Evolutionary conservation across 2,113 vertebrate species (phyloP), one percentile per base, ranked within the genome.

Genomic region (Butastur rufipennis): DNA sequence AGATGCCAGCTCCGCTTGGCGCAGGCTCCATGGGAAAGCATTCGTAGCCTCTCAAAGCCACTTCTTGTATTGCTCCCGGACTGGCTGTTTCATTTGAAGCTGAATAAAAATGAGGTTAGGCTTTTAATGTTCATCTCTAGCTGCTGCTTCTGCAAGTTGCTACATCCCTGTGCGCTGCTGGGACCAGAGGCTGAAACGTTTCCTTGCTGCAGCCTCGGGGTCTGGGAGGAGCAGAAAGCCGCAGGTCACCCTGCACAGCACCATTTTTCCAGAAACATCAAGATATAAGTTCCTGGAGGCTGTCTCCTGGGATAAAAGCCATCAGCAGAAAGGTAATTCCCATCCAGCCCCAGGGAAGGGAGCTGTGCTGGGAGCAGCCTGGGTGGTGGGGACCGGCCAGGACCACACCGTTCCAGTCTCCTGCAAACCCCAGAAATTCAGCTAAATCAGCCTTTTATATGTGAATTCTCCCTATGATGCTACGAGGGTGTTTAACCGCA

Each of bases 381-480:
- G 12, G 1, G 0, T 4, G 40, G 34, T 10, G 31, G 29, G 40
- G 20, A 29, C 29, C 7, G 1, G 71, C 31, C 0, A 4, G 26
- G 43, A 16, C 9, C 17, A 2, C 11, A 7, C 3, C 1, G 4
- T 20, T 59, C 58, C 15, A 3, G 36, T 11, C 47, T 75, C 40
- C 45, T n/a, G 20, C 55, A n/a, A 45, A 32, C 14, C 38, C 26
- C 66, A 34, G 21, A 11, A 61, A 20, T 34, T n/a, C 34, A 23
- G 10, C 38, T 29, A 9, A 36, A n/a, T 19, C 40, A 17, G 36
- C 61, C 8, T 25, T 62, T 53, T 16, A 2, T 7, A 3, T 0
- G 0, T 3, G 4, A 16, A 13, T 62, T 47, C 48, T 34, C 17
- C 31, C 72, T 6, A 26, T 6, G 32, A 7, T 1, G 2, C 55